Base-by-base conservation (phyloP, 2,888 invertebrate species). In the Urechis unicinctus region DNA sequence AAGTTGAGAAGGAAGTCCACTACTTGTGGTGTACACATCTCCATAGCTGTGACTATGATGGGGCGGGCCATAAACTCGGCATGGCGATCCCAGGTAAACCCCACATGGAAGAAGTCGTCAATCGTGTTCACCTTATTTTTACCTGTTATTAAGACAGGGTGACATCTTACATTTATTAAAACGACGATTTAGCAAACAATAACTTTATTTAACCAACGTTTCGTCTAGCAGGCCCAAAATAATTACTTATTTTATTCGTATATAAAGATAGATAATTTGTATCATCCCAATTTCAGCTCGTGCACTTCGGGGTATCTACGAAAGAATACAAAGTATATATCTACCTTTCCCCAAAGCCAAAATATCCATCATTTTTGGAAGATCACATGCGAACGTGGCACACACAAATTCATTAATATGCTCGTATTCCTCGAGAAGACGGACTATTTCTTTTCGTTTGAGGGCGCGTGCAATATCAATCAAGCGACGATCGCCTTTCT, bases 381-480 rank as follows among this genome's bases (percentile, higher is more conserved):
- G 54, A 52, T 69, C 66, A 30, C 64, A 68, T 43, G 68, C 68
- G 24, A 68, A 59, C 6, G 63, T 62, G 22, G 67, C 63, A 22
- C 62, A 63, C 24, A 68, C 66, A 48, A 68, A 68, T 57, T 68
- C 68, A 41, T 67, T 68, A 36, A 64, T 60, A 55, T 68, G 65
- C 36, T 58, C 55, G 53, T 63, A 58, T 21, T 57, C 56, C 49
- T 66, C 63, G 48, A 68, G 53, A 13, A 68, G 59, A 21, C 53
- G 53, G 3, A 61, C 58, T 13, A 68, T 62, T 64, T 57, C 60
- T 25, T 41, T 57, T 9, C 57, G 54, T 13, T 61, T 58, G 52
- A 59, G 51, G 26, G 66, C 61, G 22, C 55, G 36, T 13, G 67
- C 63, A 26, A 67, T 45, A 50, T 68, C 66, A 21, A 66, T 44